Percentiles rank a stretch among this genome's conserved stretches.
Evolutionary conservation across 2,113 vertebrate species (phyloP).

Genomic region (Muntiacus reevesi): DNA sequence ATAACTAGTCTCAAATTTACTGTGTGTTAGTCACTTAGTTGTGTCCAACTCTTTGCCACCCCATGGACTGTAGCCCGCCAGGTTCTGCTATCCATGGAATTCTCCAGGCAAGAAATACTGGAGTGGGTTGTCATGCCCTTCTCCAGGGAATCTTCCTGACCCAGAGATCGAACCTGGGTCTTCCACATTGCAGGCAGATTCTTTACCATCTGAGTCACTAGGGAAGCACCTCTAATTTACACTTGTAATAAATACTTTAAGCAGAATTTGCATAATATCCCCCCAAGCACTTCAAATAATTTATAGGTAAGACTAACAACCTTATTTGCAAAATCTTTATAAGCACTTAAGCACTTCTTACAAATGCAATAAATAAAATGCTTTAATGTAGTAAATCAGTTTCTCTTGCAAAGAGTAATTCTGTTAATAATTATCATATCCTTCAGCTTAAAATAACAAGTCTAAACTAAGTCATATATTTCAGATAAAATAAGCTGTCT

Average conservation of each 20-base stretch:
- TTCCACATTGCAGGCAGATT: not conserved
- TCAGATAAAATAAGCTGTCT: slow-evolving; percentile 1
- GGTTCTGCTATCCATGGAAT: not conserved
- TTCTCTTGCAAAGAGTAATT: not conserved
- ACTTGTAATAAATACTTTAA: not conserved
- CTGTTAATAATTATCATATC: not conserved
- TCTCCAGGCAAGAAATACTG: not conserved
- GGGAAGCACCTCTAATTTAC: not conserved
- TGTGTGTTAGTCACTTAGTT: not conserved
- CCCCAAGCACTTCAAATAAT: not conserved
- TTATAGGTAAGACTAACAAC: not conserved
- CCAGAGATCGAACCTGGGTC: not conserved
- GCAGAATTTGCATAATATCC: not conserved
- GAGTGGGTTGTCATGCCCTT: not conserved
- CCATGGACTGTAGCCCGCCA: not conserved
- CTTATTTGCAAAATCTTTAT: not conserved
- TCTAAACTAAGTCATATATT: not conserved
- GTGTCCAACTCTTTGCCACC: not conserved
- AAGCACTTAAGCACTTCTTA: slow-evolving; percentile 17
- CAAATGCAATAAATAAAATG: not conserved
- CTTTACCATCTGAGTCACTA: not conserved
- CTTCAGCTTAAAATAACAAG: not conserved
- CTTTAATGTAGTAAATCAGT: not conserved
- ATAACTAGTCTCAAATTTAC: not conserved
- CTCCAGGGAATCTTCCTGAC: not conserved